Percentiles rank a stretch among this genome's conserved stretches.
Evolutionary conservation across 2,888 invertebrate species (phyloP).

Genomic region (Oxytorus armatus): DNA sequence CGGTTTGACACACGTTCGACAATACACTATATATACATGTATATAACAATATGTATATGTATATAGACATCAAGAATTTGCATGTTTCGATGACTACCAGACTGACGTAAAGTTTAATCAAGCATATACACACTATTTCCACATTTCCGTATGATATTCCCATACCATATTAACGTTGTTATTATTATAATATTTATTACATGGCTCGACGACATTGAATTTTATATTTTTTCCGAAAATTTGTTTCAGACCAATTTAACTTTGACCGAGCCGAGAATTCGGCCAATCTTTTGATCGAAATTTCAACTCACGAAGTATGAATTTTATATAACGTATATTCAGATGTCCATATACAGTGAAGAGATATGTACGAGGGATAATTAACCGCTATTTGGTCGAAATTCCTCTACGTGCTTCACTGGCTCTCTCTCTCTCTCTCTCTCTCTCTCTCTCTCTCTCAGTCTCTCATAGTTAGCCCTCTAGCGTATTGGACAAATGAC

Average conservation of each 20-base stretch:
- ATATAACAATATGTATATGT: no score
- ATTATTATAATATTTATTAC: neutral
- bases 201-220: neutral
- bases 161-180: no score
- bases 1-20: neutral
- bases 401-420: neutral
- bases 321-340: neutral
- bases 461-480: neutral
- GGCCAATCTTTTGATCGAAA: neutral
- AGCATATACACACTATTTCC: no score
- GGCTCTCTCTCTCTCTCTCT: neutral
- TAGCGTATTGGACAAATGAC: constrained; percentile 4
- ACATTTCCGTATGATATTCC: neutral
- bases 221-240: neutral
- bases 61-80: neutral
- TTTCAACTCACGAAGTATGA: neutral
- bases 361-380: neutral
- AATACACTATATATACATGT: neutral
- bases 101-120: neutral
- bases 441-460: neutral
- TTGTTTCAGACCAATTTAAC: no score
- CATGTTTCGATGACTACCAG: neutral
- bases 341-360: neutral
- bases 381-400: neutral
- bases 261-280: no score